These are phyloP conservation scores for Lingula anatina DNA, from an alignment of 2,888 invertebrate genomes.

Conservation along the genomic window DNA sequence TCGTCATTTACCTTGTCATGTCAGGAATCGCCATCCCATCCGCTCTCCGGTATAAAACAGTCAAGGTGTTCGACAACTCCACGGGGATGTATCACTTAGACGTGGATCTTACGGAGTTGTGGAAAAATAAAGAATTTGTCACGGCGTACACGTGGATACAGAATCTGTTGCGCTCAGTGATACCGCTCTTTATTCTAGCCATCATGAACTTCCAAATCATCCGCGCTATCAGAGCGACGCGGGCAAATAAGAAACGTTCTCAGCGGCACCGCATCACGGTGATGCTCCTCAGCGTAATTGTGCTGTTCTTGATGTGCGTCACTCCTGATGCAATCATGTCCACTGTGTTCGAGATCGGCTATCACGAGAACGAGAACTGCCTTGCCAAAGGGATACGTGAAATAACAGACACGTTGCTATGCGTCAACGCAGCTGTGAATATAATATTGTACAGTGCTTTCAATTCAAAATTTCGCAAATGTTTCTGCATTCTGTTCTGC, in stretches of 20 bases:
- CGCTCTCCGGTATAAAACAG: conserved; percentile 35
- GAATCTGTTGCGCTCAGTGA: conserved; percentile 39
- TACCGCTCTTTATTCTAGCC: conserved; percentile 43
- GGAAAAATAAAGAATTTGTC: conserved; percentile 34
- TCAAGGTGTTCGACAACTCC: conserved; percentile 17
- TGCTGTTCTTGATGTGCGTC: conserved; percentile 46
- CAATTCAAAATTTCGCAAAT: conserved; percentile 40
- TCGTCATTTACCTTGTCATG: conserved; percentile 37
- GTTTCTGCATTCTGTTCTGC: conserved; percentile 37
- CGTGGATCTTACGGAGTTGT: conserved; percentile 28
- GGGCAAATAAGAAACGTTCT: conserved; percentile 36
- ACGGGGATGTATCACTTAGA: conserved; percentile 25
- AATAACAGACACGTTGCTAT: conserved; percentile 46
- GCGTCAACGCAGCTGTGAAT: conserved; percentile 47
- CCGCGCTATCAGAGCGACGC: conserved; percentile 32
- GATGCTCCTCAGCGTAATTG: conserved; percentile 46
- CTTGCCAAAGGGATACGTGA: conserved; percentile 45
- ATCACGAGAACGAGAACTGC: conserved; percentile 40
- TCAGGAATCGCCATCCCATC: conserved; percentile 39
- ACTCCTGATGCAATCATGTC: conserved; percentile 51
- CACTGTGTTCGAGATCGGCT: conserved; percentile 46
- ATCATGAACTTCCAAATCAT: conserved; percentile 42
- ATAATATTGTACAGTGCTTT: conserved; percentile 46
- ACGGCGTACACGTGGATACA: conserved; percentile 40
- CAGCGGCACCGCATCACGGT: conserved; percentile 46